A percentile compares a stretch with the other conserved stretches of the same genome.
Conservation (phyloP, 2,113 vertebrate species). For the Jaculus jaculus region DNA sequence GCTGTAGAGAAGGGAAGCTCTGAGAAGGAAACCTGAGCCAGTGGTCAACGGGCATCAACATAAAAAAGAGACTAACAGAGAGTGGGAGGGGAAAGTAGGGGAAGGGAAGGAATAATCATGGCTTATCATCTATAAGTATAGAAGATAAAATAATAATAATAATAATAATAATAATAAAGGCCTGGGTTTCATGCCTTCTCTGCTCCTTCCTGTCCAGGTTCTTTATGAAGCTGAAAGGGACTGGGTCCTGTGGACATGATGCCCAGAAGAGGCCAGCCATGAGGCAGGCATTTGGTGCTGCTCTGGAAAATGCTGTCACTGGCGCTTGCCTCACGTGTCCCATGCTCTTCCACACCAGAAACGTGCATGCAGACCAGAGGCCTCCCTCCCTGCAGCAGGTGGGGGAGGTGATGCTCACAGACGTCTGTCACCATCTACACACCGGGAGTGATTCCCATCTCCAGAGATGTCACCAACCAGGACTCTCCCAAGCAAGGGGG, state of each 20-base stretch:
- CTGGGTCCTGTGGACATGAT: neutral
- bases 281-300: neutral
- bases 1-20: neutral
- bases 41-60: neutral
- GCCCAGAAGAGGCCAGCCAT: neutral
- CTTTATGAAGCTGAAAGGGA: neutral
- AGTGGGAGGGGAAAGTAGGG: too few relatives aligned
- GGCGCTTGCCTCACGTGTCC: neutral
- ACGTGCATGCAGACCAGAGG: neutral
- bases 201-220: neutral
- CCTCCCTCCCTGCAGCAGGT: neutral
- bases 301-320: neutral
- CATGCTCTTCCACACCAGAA: neutral
- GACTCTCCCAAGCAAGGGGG: constrained; percentile 25
- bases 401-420: neutral
- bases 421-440: neutral
- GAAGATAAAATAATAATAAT: too few relatives aligned
- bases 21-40: neutral
- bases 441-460: constrained; percentile 7
- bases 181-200: neutral
- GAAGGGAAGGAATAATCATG: too few relatives aligned
- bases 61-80: too few relatives aligned
- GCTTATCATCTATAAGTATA: too few relatives aligned
- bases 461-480: neutral
- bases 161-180: too few relatives aligned